Base-by-base conservation (phyloP, 2,888 invertebrate genomes). In the Perizoma affinitatum region DNA sequence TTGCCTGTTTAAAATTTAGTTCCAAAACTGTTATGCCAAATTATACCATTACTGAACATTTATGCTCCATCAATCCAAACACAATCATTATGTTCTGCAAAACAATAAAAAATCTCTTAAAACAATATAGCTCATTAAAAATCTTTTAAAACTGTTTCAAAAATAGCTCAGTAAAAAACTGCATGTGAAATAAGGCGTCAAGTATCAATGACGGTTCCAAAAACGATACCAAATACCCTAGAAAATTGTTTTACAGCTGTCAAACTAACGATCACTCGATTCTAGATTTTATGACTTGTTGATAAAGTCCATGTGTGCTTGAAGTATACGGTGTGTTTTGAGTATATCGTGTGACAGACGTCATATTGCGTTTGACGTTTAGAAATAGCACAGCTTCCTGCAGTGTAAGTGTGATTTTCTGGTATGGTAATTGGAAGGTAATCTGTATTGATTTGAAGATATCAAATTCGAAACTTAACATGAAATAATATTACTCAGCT, bases 171-270 rank as follows among this genome's bases (percentile, higher is more conserved):
- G 66, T 70, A 74, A 80, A 79, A 79, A 83, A 79, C 75, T 67
- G 75, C 79, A 79, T 71, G 77, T 76, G 75, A 79, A 81, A 78
- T 74, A 73, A 75, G 72, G 80, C 83, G 76, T 85, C 80, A 78
- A 79, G 83, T 86, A 84, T 86, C 87, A 79, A 83, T 85, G 82
- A 80, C 85, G 70, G 65, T 75, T 75, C 77, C 75, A 77, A 83
- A 84, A 80, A 75, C 75, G 86, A 84, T 84, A 85, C 84, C 72
- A 66, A 65, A 62, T 61, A 67, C 65, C 44, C 46, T 53, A 58
- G 43, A 67, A 68, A 68, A 63, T 41, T 70, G 58, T 63, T 66
- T 64, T 63, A 51, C 65, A 56, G 44, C 54, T 56, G 59, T 67
- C 62, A 55, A 64, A 67, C 43, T n/a, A 63, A 65, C 57, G 65